These are phyloP conservation scores for Agrilus planipennis DNA, from an alignment of 1,140 invertebrate genomes.

Conservation along the genomic window DNA sequence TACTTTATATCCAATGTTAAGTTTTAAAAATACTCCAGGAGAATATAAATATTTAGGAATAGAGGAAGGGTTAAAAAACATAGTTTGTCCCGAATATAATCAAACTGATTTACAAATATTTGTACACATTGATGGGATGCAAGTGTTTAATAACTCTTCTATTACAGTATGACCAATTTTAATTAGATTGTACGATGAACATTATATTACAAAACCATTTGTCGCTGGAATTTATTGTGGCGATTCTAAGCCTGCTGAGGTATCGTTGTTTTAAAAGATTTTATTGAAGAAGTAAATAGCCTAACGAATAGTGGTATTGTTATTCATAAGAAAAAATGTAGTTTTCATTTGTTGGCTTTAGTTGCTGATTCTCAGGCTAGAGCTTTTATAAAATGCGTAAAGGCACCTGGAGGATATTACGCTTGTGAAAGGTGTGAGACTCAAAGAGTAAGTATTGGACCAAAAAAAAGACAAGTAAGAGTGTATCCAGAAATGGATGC, in stretches of 20 bases:
- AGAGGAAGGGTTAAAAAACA: slow-evolving; percentile 6
- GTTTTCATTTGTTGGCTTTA: slow-evolving; percentile 10
- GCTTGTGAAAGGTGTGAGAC: slow-evolving; percentile 8
- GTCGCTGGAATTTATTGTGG: slow-evolving; percentile 12
- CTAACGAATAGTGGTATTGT: slow-evolving; percentile 8
- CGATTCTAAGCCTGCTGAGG: slow-evolving; percentile 9
- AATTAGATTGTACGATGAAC: slow-evolving; percentile 8
- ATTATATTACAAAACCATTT: slow-evolving; percentile 11
- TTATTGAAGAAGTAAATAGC: slow-evolving; percentile 10
- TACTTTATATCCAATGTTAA: too few relatives aligned
- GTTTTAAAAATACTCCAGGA: slow-evolving; percentile 5
- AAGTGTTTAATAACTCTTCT: slow-evolving; percentile 9
- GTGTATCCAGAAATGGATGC: neutral
- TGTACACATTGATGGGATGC: slow-evolving; percentile 14
- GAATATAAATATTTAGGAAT: slow-evolving; percentile 12
- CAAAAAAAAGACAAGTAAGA: slow-evolving; percentile 4
- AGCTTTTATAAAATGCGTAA: slow-evolving; percentile 6
- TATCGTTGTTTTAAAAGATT: slow-evolving; percentile 10
- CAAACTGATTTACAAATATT: slow-evolving; percentile 2
- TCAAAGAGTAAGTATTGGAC: slow-evolving; percentile 2
- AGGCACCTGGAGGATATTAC: slow-evolving; percentile 6
- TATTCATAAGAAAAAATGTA: slow-evolving; percentile 6
- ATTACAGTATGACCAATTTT: slow-evolving; percentile 13
- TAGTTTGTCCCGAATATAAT: neutral
- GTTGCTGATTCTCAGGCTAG: slow-evolving; percentile 1